Conservation (phyloP, 1,140 invertebrate genomes). For the Pseudoatta argentina region DNA sequence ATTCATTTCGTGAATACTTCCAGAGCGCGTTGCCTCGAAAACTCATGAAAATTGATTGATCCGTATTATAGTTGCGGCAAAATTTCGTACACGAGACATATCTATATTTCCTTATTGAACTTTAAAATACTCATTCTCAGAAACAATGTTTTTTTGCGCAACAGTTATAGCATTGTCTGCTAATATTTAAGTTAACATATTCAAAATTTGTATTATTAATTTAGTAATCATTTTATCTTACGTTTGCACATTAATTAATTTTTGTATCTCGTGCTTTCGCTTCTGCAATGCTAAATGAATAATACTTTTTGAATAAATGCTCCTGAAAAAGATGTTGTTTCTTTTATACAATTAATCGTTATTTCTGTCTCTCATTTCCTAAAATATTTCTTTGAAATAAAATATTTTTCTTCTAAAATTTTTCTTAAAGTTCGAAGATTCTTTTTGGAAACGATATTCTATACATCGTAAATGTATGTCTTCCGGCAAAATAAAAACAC, state of each 20-base stretch:
- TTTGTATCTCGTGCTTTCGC: background rate
- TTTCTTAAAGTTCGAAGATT: background rate
- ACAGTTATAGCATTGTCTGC: background rate
- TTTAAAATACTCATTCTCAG: background rate
- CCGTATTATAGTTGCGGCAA: background rate
- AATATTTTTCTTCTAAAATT: background rate
- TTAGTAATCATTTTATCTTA: too few relatives aligned
- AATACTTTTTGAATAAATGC: background rate
- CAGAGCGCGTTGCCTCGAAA: background rate
- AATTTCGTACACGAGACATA: slow-evolving; percentile 47
- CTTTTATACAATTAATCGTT: too few relatives aligned
- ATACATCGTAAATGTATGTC: background rate
- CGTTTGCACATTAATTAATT: background rate
- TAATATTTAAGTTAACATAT: slow-evolving; percentile 10
- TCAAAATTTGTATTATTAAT: background rate
- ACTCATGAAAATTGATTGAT: slow-evolving; percentile 67
- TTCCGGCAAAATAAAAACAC: slow-evolving; percentile 29
- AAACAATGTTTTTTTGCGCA: background rate
- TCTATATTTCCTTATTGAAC: background rate
- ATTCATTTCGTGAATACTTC: slow-evolving; percentile 67
- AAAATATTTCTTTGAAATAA: too few relatives aligned
- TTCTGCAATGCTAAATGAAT: background rate
- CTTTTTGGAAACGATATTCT: background rate
- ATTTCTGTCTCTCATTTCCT: too few relatives aligned
- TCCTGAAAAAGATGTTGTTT: too few relatives aligned